Conservation (phyloP, 1,140 invertebrate genomes). For the Panagrolaimus sp. region DNA sequence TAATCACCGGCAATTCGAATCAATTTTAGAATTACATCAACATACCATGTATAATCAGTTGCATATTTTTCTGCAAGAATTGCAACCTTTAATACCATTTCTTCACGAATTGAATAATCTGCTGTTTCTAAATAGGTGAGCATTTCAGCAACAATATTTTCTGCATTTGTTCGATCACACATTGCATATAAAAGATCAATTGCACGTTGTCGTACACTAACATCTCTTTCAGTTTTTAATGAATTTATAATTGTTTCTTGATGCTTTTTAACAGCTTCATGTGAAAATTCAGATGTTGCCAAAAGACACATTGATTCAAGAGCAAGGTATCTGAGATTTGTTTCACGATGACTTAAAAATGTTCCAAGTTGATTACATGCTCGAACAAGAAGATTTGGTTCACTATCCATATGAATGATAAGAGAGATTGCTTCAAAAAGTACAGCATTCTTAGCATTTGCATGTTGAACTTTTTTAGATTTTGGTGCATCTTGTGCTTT, state of each 20-base stretch:
- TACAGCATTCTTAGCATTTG: constrained; percentile 99
- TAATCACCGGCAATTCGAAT: constrained; percentile 99
- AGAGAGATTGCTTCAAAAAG: constrained; percentile 96
- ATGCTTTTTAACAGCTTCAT: constrained; percentile 99
- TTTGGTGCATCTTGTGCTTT: constrained; percentile 99
- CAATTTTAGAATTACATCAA: constrained; percentile 97
- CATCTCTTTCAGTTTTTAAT: constrained; percentile 95
- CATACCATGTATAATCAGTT: constrained; percentile 96
- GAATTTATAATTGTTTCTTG: constrained; percentile 98
- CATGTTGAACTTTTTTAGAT: constrained; percentile 99
- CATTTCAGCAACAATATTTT: constrained; percentile 99
- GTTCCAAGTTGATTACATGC: constrained; percentile 98
- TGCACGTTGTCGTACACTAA: constrained; percentile 93
- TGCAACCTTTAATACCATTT: constrained; percentile 98
- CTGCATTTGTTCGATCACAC: constrained; percentile 98
- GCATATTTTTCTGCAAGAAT: constrained; percentile 99
- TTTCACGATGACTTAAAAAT: constrained; percentile 95
- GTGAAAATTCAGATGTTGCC: constrained; percentile 97
- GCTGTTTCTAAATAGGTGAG: constrained; percentile 96
- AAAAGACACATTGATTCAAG: constrained; percentile 98
- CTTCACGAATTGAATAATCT: constrained; percentile 98
- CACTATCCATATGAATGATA: constrained; percentile 98
- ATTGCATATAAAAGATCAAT: constrained; percentile 99
- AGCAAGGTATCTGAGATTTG: constrained; percentile 93
- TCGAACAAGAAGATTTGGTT: constrained; percentile 89